Conservation (phyloP, 2,797 vertebrate species). For the Sphenopsis melanotis region DNA sequence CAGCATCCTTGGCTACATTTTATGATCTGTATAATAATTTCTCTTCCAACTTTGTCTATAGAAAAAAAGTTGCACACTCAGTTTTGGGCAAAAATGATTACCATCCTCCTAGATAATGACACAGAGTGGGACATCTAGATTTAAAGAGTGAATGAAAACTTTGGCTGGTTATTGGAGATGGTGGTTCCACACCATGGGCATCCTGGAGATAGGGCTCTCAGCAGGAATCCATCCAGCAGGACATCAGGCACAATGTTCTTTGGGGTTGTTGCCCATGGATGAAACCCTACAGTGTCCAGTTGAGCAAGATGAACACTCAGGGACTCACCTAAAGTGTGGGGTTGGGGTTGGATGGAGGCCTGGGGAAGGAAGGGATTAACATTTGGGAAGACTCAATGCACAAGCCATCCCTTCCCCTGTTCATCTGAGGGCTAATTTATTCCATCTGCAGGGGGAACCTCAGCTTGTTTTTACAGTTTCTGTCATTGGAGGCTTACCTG, state of each 20-base stretch:
- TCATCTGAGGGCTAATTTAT: slow-evolving; percentile 74
- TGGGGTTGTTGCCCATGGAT: background rate
- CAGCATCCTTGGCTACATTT: background rate
- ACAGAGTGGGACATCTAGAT: background rate
- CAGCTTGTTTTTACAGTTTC: slow-evolving; percentile 73
- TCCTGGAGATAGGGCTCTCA: background rate
- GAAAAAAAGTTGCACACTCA: background rate
- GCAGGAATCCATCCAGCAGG: background rate
- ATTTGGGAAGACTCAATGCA: slow-evolving; percentile 18
- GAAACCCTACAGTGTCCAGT: background rate
- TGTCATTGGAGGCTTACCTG: slow-evolving; percentile 77
- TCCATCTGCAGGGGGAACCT: slow-evolving; percentile 70
- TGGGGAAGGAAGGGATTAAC: slow-evolving; percentile 51
- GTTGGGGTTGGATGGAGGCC: background rate
- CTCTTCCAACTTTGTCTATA: background rate
- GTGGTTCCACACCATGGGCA: background rate
- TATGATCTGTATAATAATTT: slow-evolving; percentile 31
- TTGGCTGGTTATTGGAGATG: background rate
- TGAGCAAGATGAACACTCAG: background rate
- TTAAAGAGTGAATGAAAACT: background rate
- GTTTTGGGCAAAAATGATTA: background rate
- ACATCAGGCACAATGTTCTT: background rate
- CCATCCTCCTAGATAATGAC: background rate
- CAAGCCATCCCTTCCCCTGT: slow-evolving; percentile 21
- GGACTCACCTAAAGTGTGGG: background rate